These are phyloP conservation scores for Rutpela maculata DNA, from an alignment of 2,888 invertebrate genomes.

Conservation along the genomic window DNA sequence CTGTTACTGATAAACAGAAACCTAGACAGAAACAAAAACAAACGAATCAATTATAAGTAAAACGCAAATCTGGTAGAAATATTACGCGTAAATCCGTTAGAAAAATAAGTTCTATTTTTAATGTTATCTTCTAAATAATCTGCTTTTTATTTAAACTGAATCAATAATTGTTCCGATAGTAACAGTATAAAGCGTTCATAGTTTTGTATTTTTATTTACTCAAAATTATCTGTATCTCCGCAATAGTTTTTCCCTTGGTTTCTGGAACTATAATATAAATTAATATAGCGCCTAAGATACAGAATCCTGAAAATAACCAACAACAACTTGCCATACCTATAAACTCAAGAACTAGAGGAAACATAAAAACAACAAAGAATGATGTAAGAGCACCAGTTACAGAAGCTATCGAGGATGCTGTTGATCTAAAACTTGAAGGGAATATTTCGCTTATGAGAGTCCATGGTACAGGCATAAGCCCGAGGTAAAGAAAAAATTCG, in stretches of 20 bases:
- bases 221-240: slow-evolving; percentile 51
- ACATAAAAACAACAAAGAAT: slow-evolving; percentile 52
- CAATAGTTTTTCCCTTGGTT: slow-evolving; percentile 56
- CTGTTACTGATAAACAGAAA: too few relatives aligned
- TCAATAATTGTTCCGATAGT: too few relatives aligned
- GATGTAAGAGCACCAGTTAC: slow-evolving; percentile 44
- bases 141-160: slow-evolving; percentile 8
- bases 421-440: slow-evolving; percentile 84
- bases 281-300: slow-evolving; percentile 43
- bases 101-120: too few relatives aligned
- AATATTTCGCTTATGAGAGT: slow-evolving; percentile 88
- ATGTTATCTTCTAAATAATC: too few relatives aligned
- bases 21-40: too few relatives aligned
- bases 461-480: slow-evolving; percentile 86
- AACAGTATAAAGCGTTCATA: too few relatives aligned
- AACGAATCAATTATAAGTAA: too few relatives aligned
- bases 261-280: slow-evolving; percentile 53
- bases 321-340: slow-evolving; percentile 48
- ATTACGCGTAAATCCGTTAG: too few relatives aligned
- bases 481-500: slow-evolving; percentile 82
- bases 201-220: background rate
- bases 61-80: too few relatives aligned
- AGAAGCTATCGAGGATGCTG: slow-evolving; percentile 71
- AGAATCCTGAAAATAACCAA: slow-evolving; percentile 50
- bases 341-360: slow-evolving; percentile 46